Evolutionary conservation across 2,113 vertebrate genomes (phyloP).

Genomic region (Calypte anna): DNA sequence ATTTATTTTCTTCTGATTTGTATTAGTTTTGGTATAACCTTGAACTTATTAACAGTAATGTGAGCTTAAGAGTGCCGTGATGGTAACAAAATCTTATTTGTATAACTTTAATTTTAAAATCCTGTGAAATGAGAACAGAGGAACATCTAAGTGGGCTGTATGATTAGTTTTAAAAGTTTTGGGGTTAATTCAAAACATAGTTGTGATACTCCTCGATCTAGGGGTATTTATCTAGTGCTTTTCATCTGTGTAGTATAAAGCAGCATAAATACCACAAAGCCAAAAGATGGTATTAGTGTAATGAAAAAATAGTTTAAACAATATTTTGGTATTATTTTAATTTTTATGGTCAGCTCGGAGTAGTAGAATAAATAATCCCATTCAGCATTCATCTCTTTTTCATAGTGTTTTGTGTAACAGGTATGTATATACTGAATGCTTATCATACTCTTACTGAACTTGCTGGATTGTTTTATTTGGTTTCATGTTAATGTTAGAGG

Average conservation of each 20-base stretch:
- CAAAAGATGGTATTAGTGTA: not conserved
- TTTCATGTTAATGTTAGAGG: not conserved
- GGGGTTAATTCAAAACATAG: slow-evolving; percentile 16
- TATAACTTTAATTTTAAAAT: not conserved
- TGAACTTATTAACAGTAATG: not conserved
- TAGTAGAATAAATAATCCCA: not conserved
- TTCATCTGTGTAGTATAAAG: not conserved
- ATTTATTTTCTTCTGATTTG: not conserved
- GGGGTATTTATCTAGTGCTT: not conserved
- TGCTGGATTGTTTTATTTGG: not conserved
- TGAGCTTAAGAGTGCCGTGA: not conserved
- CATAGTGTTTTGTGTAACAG: not conserved
- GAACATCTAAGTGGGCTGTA: not conserved
- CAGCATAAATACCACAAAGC: not conserved
- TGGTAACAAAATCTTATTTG: not conserved
- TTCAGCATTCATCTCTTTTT: not conserved
- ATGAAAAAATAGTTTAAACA: not conserved
- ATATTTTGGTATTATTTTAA: not conserved
- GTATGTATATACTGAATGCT: not conserved
- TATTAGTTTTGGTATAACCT: not conserved
- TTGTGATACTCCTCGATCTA: not conserved
- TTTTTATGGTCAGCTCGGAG: not conserved
- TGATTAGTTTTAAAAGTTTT: slow-evolving; percentile 9
- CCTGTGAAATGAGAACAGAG: slow-evolving; percentile 16
- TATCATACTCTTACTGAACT: not conserved